Evolutionary conservation across 2,888 invertebrate genomes (phyloP), one percentile per base, ranked within the genome.

Genomic region (Zaprionus bogoriensis): DNA sequence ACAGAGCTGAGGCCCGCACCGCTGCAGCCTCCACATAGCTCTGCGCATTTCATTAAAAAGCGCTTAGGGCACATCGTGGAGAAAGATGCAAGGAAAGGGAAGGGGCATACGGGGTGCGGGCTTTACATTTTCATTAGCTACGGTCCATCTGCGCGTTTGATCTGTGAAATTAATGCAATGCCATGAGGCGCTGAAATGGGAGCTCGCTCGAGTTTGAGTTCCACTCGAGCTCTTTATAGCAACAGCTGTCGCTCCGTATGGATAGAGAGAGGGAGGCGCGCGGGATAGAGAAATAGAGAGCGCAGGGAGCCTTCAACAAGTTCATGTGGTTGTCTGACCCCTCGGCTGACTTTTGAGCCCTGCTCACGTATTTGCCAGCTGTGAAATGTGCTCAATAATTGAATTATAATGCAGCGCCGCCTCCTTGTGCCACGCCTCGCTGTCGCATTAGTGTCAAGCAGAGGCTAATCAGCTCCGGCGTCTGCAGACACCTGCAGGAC

Each of bases 101-200:
- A 28, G 17, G 44, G 32, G 23, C 22, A 19, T 17, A 19, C 5
- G 20, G 32, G 19, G 12, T 36, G 20, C 4, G n/a, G 17, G 32
- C 44, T 66, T 55, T 61, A 74, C 71, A 66, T 76, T 80, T 80
- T 80, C 78, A 78, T 81, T 83, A 79, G 77, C 67, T 67, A 70
- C 60, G 82, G 77, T 77, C 79, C 62, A 70, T 75, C 78, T 75
- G 62, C 73, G 78, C 75, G 75, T 84, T 86, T 87, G 84, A 87
- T 87, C 87, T 87, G 65, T 55, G 61, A 86, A 86, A 87, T 87
- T 87, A 86, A 87, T 87, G 85, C 86, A 83, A 69, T 75, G 58
- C 63, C 80, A 78, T 70, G 77, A 50, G 52, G 55, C 70, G 58
- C 28, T 48, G 62, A 71, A 50, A 55, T 64, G 71, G 64, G 69